phyloP scores from a whole-genome alignment of 2,113 vertebrate genomes.

The Ammodytes dubius region DNA sequence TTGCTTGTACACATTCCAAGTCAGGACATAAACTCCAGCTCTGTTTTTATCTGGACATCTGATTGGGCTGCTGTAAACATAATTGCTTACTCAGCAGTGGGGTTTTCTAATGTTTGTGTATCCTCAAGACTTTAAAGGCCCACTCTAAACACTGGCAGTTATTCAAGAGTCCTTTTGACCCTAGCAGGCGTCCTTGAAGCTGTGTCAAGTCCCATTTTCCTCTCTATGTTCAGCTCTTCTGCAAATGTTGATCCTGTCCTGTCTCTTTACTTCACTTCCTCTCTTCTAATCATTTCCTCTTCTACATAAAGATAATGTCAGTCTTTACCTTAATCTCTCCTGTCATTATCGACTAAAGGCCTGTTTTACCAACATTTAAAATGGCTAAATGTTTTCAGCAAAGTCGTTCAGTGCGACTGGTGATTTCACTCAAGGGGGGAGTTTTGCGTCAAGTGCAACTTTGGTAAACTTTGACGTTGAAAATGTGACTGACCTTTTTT shows the following conservation, averaged over 20 bases:
- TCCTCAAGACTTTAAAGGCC: conserved; percentile 40
- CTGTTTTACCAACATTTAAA: background rate
- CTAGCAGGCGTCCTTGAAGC: conserved; percentile 42
- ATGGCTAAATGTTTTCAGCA: background rate
- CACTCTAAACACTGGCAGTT: conserved; percentile 45
- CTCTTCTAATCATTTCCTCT: background rate
- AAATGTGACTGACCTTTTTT: background rate
- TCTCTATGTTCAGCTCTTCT: conserved; percentile 8
- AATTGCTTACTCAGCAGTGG: conserved; percentile 57
- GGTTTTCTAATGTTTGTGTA: conserved; percentile 47
- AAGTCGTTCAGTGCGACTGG: background rate
- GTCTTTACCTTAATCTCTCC: background rate
- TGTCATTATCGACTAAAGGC: background rate
- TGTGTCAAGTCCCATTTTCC: background rate
- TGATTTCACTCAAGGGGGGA: background rate
- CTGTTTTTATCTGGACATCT: conserved; percentile 36
- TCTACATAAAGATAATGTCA: conserved; percentile 3
- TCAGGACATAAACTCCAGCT: conserved; percentile 25
- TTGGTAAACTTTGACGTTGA: background rate
- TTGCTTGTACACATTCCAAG: conserved; percentile 33
- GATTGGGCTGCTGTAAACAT: conserved; percentile 56
- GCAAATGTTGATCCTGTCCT: conserved; percentile 1
- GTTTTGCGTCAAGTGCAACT: background rate
- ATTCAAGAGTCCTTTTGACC: conserved; percentile 46
- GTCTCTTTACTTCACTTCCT: background rate